These are phyloP conservation scores for Anticlea derivata DNA, from an alignment of 2,888 invertebrate genomes.

Conservation along the genomic window DNA sequence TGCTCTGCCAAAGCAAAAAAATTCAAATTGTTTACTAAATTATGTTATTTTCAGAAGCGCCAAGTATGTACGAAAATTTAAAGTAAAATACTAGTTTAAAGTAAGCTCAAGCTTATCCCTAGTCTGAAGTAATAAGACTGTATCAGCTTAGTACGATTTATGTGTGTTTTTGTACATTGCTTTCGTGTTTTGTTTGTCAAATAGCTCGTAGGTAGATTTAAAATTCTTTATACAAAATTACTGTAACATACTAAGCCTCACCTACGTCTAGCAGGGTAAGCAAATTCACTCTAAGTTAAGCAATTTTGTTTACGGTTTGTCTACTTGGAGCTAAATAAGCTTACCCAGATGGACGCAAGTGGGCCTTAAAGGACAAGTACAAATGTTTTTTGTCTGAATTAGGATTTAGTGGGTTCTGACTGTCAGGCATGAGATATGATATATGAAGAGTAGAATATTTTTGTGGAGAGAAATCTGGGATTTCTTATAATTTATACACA, in stretches of 20 bases:
- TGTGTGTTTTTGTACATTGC: slow-evolving; percentile 17
- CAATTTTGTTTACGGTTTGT: neutral
- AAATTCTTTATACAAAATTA: too few relatives aligned
- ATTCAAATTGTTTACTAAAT: too few relatives aligned
- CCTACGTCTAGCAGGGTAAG: too few relatives aligned
- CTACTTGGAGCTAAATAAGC: too few relatives aligned
- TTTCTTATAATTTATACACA: neutral
- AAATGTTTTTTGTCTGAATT: slow-evolving; percentile 22
- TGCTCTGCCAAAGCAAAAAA: too few relatives aligned
- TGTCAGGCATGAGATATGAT: slow-evolving; percentile 9
- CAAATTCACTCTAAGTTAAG: too few relatives aligned
- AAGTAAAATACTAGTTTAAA: neutral
- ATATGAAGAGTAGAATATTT: slow-evolving; percentile 5
- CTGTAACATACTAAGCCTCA: too few relatives aligned
- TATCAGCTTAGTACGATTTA: slow-evolving; percentile 8
- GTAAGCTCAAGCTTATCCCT: neutral
- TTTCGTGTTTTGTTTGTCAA: slow-evolving; percentile 21
- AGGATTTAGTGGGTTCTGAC: slow-evolving; percentile 16
- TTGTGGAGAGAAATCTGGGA: slow-evolving; percentile 6
- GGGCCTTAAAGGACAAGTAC: slow-evolving; percentile 12
- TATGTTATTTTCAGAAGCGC: too few relatives aligned
- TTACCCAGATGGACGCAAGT: neutral
- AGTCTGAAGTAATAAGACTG: neutral
- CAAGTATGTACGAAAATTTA: too few relatives aligned
- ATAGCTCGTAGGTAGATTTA: neutral